Evolutionary conservation across 2,113 vertebrate genomes (phyloP), one percentile per base, ranked within the genome.

Genomic region (Copsychus sechellarum): DNA sequence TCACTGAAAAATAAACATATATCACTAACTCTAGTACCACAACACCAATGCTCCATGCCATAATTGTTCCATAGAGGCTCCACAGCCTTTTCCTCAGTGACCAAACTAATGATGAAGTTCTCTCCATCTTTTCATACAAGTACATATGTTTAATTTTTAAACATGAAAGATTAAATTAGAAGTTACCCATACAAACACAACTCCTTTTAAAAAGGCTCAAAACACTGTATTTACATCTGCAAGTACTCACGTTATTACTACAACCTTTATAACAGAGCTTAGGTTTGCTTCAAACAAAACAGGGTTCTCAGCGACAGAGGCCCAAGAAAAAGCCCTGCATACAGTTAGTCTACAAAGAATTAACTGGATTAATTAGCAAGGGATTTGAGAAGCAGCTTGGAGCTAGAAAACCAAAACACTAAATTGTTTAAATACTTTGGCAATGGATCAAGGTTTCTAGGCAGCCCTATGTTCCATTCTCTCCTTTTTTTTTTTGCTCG

Each of bases 381-480:
- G 97, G 98, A 98, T 98, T 98, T 98, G 97, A 98, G 98, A 97
- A 98, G 98, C 98, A 98, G 98, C 98, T 98, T 98, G 97, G 97
- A 98, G 97, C 97, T 97, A 98, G 96, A 97, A 98, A 98, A 98
- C 98, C 98, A 98, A 98, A 98, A 98, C 98, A 98, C 97, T 97
- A 98, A 98, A 98, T 98, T 98, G 98, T 98, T 98, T 98, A 98
- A 98, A 98, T 98, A 98, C 97, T 98, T 98, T 98, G 98, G 98
- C 98, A 98, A 97, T 94, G 97, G 98, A 98, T 98, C 98, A 98
- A 98, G 98, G 98, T 98, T 98, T 98, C 98, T 60, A 98, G 94
- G 98, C 98, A 98, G 98, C 97, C 97, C 92, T 92, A 90, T 97
- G 97, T 97, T 97, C 96, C 95, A 97, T 98, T 98, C 96, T 97